These are phyloP conservation scores for Cervus canadensis DNA, from an alignment of 2,113 vertebrate species.

Conservation along the genomic window DNA sequence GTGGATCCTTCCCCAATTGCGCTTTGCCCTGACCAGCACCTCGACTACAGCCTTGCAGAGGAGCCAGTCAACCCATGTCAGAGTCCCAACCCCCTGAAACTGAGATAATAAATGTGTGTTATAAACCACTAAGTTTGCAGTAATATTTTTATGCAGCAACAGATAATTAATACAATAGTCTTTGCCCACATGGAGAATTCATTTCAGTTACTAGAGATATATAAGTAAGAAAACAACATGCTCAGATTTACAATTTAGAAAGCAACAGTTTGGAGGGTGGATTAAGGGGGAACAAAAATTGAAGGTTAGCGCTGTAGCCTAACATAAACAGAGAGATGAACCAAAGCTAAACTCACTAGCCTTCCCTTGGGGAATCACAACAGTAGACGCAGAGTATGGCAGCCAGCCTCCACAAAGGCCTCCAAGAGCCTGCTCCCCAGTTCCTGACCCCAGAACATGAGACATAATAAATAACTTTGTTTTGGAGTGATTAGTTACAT, in stretches of 20 bases:
- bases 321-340: not conserved
- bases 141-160: conserved; percentile 3
- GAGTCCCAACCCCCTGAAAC: not conserved
- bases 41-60: not conserved
- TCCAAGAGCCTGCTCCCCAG: not conserved
- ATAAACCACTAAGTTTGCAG: not conserved
- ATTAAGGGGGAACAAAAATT: not conserved
- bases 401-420: not conserved
- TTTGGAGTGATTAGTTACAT: not conserved
- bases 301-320: not conserved
- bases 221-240: not conserved
- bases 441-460: not conserved
- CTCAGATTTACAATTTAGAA: not conserved
- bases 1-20: not conserved
- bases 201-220: not conserved
- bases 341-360: not conserved
- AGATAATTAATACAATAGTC: not conserved
- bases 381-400: not conserved
- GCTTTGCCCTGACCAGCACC: not conserved
- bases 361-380: not conserved
- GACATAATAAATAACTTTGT: not conserved
- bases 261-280: not conserved
- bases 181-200: not conserved
- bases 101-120: not conserved
- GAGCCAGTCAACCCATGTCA: not conserved